These are phyloP conservation scores for Xenopus petersii DNA, from an alignment of 2,797 vertebrate species.

Conservation along the genomic window DNA sequence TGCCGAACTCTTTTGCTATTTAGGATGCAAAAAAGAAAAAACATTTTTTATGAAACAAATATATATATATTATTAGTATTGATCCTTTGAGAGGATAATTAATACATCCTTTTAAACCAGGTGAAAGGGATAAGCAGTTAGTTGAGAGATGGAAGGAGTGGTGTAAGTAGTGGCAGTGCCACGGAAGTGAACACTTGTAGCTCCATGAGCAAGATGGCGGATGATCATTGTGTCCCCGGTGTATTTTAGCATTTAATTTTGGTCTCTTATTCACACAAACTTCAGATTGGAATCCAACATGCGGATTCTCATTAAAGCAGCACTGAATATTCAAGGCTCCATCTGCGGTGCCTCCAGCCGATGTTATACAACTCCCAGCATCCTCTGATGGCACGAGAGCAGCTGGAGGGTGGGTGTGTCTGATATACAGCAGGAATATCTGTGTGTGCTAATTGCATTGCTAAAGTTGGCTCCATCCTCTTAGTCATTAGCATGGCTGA, in stretches of 20 bases:
- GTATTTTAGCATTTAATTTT: neutral
- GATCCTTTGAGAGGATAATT: constrained; percentile 43
- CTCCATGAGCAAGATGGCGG: neutral
- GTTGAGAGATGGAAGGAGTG: neutral
- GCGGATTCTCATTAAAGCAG: neutral
- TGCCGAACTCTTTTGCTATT: constrained; percentile 40
- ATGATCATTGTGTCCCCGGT: neutral
- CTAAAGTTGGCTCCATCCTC: no score
- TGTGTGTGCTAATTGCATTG: no score
- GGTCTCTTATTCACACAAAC: no score
- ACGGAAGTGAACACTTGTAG: neutral
- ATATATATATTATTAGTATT: constrained; percentile 42
- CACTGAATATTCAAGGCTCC: neutral
- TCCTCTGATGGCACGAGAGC: no score
- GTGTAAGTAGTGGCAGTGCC: neutral
- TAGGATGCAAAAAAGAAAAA: constrained; percentile 32
- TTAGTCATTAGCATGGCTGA: no score
- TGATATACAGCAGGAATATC: no score
- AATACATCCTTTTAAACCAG: constrained; percentile 17
- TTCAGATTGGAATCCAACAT: neutral
- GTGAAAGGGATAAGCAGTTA: neutral
- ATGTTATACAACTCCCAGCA: no score
- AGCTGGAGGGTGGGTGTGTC: no score
- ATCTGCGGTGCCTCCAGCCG: no score
- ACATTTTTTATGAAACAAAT: constrained; percentile 31